A percentile compares a stretch with the other conserved stretches of the same genome.
phyloP scores from a whole-genome alignment of 2,888 invertebrate species.

The Xanthorhoe designata region DNA sequence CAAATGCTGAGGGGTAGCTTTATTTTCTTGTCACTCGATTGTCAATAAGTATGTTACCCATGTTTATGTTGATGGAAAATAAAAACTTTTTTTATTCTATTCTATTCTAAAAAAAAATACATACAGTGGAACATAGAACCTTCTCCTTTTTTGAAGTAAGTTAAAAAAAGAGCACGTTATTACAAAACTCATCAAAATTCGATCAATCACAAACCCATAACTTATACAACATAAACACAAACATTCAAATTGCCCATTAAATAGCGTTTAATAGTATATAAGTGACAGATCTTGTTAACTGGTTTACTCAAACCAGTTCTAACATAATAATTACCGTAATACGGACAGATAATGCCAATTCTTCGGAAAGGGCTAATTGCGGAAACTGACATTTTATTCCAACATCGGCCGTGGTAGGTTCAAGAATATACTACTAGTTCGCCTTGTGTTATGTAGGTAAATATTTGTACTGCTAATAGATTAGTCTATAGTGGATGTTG shows the following conservation, averaged over 20 bases:
- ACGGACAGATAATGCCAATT: slow-evolving; percentile 1
- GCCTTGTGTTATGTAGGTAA: neutral
- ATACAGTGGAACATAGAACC: too few species aligned
- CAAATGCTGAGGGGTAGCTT: too few species aligned
- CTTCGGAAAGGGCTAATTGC: slow-evolving; percentile 14
- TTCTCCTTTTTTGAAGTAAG: too few species aligned
- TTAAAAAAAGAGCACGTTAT: too few species aligned
- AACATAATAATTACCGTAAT: neutral
- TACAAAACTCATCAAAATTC: neutral
- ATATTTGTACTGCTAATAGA: neutral
- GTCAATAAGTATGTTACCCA: too few species aligned
- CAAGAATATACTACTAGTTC: neutral
- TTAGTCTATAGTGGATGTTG: neutral
- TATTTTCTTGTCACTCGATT: too few species aligned
- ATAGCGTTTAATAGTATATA: neutral
- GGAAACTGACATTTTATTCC: slow-evolving; percentile 14
- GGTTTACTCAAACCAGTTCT: neutral
- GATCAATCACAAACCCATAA: neutral
- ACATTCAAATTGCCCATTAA: neutral
- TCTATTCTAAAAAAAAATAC: too few species aligned
- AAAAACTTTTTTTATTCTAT: too few species aligned
- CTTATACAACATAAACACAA: neutral
- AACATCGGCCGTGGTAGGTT: slow-evolving; percentile 4
- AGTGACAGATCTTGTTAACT: neutral
- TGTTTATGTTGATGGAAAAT: too few species aligned